Evolutionary conservation across 1,140 invertebrate species (phyloP).

Genomic region (Diuraphis noxia): DNA sequence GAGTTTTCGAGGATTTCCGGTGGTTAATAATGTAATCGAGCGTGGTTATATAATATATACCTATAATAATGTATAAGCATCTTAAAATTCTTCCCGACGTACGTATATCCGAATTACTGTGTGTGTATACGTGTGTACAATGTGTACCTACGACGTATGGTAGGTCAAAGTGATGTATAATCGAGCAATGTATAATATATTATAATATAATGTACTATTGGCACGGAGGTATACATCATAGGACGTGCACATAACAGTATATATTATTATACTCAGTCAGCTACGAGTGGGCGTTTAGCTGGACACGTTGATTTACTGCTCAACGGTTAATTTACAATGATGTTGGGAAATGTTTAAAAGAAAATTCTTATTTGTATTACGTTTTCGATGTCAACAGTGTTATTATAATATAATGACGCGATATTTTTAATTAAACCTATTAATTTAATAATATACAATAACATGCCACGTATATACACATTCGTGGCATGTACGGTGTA

Average conservation of each 20-base stretch:
- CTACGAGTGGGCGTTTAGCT: background rate
- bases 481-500: too few relatives aligned
- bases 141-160: too few relatives aligned
- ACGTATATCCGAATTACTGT: background rate
- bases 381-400: background rate
- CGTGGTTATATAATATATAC: too few relatives aligned
- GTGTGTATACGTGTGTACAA: too few relatives aligned
- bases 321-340: background rate
- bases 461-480: too few relatives aligned
- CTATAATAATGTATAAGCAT: background rate
- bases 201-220: background rate
- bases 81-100: background rate
- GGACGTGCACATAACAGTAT: background rate
- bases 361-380: background rate
- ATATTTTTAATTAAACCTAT: too few relatives aligned
- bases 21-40: conserved; percentile 1
- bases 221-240: too few relatives aligned
- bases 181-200: background rate
- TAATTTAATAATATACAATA: too few relatives aligned
- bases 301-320: background rate
- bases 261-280: background rate
- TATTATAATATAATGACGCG: background rate
- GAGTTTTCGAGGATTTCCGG: background rate
- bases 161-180: background rate
- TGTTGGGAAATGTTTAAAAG: background rate